These are phyloP conservation scores for Saiga tatarica DNA, from an alignment of 2,113 vertebrate species.

Conservation along the genomic window DNA sequence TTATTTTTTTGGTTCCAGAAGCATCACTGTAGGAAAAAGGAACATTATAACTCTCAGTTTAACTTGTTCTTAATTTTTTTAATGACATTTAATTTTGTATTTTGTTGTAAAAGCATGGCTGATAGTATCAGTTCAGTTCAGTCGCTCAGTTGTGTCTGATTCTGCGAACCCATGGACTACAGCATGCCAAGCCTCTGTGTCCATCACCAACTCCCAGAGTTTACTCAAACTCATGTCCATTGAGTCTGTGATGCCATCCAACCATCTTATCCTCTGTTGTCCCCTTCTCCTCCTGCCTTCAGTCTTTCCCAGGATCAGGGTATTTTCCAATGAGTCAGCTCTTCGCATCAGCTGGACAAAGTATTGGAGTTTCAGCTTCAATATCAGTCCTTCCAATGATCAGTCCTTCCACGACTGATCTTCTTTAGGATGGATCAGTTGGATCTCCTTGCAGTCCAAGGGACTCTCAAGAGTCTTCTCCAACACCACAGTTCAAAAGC, in stretches of 20 bases:
- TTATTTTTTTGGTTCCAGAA: background rate
- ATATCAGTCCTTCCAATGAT: background rate
- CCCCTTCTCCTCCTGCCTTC: background rate
- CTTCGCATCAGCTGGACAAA: background rate
- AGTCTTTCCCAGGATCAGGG: background rate
- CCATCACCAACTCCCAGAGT: background rate
- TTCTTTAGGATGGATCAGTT: background rate
- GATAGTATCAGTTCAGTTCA: background rate
- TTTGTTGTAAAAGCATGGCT: background rate
- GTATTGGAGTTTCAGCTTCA: background rate
- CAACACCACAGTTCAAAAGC: background rate
- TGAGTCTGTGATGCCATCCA: background rate
- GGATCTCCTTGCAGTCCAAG: background rate
- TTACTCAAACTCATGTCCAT: background rate
- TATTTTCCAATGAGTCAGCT: background rate
- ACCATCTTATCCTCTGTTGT: background rate
- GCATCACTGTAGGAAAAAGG: background rate
- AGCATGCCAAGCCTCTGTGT: rapidly evolving
- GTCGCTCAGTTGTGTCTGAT: rapidly evolving
- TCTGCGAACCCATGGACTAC: background rate
- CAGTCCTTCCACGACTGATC: background rate
- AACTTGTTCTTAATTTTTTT: constrained; percentile 16
- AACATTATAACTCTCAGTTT: background rate
- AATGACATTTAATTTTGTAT: background rate
- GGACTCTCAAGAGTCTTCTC: background rate